Conservation (phyloP, 2,797 vertebrate genomes). For the Clarias pachynema region DNA sequence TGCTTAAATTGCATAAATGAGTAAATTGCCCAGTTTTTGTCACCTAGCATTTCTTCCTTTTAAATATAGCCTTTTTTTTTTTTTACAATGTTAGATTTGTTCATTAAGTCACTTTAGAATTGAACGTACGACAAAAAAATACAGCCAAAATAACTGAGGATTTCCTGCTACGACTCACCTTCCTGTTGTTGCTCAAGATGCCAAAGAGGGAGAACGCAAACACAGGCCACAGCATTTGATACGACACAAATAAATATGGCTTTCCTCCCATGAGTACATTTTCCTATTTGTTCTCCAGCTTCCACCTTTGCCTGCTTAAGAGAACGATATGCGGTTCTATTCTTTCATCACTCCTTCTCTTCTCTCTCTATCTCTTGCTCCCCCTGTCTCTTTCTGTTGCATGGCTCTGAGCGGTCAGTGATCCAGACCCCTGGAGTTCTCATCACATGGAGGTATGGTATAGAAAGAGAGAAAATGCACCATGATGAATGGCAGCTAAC, state of each 20-base stretch:
- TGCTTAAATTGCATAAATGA: too few species aligned
- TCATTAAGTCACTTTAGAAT: not conserved
- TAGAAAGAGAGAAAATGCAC: too few species aligned
- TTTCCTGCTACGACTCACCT: not conserved
- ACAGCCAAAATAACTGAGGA: not conserved
- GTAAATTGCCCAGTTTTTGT: too few species aligned
- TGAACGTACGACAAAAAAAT: not conserved
- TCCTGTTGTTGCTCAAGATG: not conserved
- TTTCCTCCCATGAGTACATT: not conserved
- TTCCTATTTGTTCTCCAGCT: not conserved
- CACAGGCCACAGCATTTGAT: not conserved
- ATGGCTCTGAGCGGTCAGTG: too few species aligned
- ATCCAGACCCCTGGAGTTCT: too few species aligned
- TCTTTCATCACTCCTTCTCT: too few species aligned
- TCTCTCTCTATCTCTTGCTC: too few species aligned
- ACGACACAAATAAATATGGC: not conserved
- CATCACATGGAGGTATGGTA: too few species aligned
- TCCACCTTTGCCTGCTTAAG: not conserved
- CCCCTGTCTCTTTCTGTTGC: too few species aligned
- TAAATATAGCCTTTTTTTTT: not conserved
- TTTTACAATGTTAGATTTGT: not conserved
- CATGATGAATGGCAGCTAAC: too few species aligned
- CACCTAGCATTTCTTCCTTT: not conserved
- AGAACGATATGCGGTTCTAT: not conserved
- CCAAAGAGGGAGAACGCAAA: not conserved